These are phyloP conservation scores for Bos indicus DNA, from an alignment of 2,113 vertebrate genomes.

Conservation along the genomic window DNA sequence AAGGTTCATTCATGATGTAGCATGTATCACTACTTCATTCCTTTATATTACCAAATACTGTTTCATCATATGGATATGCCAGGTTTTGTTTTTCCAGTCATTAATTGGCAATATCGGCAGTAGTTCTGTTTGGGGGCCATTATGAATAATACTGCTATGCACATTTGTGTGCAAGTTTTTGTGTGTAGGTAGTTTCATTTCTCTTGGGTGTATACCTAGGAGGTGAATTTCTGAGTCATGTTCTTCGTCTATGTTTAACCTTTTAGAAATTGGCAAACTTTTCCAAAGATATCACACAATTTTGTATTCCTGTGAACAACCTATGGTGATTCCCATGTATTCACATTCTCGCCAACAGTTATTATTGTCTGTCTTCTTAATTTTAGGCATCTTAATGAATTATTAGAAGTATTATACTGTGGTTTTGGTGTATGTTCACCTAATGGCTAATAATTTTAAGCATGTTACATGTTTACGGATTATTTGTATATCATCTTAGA, in stretches of 20 bases:
- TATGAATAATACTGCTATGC: background rate
- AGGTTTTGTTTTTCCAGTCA: background rate
- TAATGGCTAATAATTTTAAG: background rate
- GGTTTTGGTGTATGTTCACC: background rate
- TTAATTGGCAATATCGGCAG: background rate
- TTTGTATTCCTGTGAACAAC: background rate
- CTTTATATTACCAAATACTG: background rate
- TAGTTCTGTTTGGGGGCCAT: background rate
- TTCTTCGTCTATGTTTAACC: background rate
- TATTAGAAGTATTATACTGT: background rate
- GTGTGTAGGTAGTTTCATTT: background rate
- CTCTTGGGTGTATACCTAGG: background rate
- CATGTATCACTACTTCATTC: background rate
- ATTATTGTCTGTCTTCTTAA: background rate
- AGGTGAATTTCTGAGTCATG: background rate
- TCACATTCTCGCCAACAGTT: background rate
- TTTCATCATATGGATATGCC: background rate
- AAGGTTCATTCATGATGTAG: background rate
- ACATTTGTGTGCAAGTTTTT: background rate
- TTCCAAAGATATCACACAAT: background rate
- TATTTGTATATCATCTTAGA: background rate
- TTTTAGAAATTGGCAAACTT: background rate
- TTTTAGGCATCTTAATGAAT: background rate
- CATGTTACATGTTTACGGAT: background rate
- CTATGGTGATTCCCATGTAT: background rate